These are phyloP conservation scores for Pteruthius melanotis DNA, from an alignment of 2,113 vertebrate genomes.

Conservation along the genomic window DNA sequence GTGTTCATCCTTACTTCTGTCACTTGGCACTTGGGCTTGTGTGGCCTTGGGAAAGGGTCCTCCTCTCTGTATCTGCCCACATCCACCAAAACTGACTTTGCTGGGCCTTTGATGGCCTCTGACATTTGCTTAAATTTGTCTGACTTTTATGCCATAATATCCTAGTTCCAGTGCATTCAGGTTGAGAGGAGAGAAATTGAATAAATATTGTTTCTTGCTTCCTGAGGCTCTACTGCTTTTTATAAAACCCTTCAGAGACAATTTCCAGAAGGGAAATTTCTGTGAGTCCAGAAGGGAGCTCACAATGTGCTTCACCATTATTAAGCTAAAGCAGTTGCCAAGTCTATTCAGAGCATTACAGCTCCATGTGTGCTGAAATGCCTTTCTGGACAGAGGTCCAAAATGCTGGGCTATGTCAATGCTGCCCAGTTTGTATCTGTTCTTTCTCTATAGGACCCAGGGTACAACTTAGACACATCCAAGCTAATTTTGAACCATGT, in stretches of 20 bases:
- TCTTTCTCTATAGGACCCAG: neutral
- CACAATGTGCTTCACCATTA: neutral
- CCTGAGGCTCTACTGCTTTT: neutral
- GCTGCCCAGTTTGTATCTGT: neutral
- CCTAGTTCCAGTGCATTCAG: neutral
- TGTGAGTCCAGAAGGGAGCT: neutral
- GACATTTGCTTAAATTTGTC: neutral
- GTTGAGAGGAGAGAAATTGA: neutral
- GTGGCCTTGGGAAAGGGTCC: neutral
- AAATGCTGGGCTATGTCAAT: neutral
- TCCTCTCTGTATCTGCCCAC: neutral
- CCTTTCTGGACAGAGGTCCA: neutral
- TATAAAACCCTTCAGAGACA: neutral
- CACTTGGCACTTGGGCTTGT: neutral
- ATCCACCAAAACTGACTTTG: neutral
- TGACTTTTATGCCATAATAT: neutral
- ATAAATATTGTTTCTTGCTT: neutral
- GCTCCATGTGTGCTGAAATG: neutral
- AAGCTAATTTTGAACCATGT: neutral
- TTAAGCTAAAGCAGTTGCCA: neutral
- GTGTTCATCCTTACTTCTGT: neutral
- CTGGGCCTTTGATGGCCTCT: neutral
- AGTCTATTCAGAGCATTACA: neutral
- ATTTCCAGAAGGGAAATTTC: neutral
- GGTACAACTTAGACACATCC: neutral